Evolutionary conservation across 1,140 invertebrate species (phyloP), one percentile per base, ranked within the genome.

Genomic region (Heliothis subflexa): DNA sequence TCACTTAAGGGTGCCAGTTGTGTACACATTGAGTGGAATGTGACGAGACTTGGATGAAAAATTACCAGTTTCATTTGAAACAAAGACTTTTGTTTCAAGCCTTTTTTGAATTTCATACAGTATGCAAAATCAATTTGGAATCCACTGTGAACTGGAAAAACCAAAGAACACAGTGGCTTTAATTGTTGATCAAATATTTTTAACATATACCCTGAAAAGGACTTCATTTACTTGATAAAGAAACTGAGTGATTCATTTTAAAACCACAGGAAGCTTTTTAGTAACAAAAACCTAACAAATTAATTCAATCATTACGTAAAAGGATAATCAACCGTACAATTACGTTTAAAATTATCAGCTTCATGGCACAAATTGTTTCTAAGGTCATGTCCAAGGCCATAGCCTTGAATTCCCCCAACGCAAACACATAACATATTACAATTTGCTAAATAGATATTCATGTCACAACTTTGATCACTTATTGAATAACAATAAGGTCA

Each of bases 401-500:
- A 57, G 45, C 72, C 45, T 62, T 59, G 21, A 62, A 66, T 66
- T 50, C 55, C 54, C 33, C 55, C 21, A 25, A 59, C 49, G 13
- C 16, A 50, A 74, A 59, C 54, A 28, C 14, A 74, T 54, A 59
- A 73, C 59, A 62, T 49, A 47, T n/a, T 3, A 16, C 18, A 49
- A 16, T 61, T 47, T 47, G 33, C 62, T 40, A 49, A 21, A 61
- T 62, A 62, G 28, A 74, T 59, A 74, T 74, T 74, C 72, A 62
- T 45, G 72, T 74, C 72, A 74, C 72, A 74, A 47, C 28, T 62
- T 74, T 49, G 28, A 61, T 62, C 72, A 74, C 16, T 28, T 45
- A 74, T 74, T 74, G 72, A 74, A 74, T 74, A 50, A 45, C 57
- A 61, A 74, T 74, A 57, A 61, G 72, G 55, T 62, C 57, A 21